Evolutionary conservation across 2,888 invertebrate species (phyloP), one percentile per base, ranked within the genome.

Genomic region (Drosophila quinaria): DNA sequence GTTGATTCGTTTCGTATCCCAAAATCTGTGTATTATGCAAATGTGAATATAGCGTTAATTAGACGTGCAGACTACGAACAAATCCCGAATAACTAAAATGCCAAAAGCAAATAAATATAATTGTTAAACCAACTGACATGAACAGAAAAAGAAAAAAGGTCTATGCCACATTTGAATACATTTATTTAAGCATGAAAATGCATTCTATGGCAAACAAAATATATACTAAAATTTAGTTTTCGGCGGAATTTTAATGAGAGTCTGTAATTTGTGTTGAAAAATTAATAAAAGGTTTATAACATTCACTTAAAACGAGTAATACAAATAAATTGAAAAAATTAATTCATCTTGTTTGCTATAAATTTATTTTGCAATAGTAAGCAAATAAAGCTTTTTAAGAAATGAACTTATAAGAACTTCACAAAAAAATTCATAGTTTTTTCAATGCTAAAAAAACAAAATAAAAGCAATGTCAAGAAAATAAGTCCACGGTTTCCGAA

Each of bases 21-120:
- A 33, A 47, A 47, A 54, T 58, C 31, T 56, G 47, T 52, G 44
- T 42, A 54, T 39, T 58, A 60, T 79, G 65, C 68, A 64, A 63
- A 78, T 78, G 63, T 15, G 51, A 64, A 66, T 56, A 63, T 44
- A 54, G 50, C 78, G 78, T 69, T 81, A 78, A 81, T 80, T 78
- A 81, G 66, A 67, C 69, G 54, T 58, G 66, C 65, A 54, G 31
- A 62, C 54, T 60, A 56, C 52, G 63, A 56, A 42, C 25, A 42
- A 54, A 58, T 49, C 37, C 41, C 46, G 31, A 35, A 37, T 33
- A 63, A 56, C 8, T 22, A 15, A 63, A 61, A 56, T 44, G n/a
- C 47, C 8, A 47, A 46, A 55, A 25, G 44, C 59, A 59, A 55
- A 63, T 33, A 59, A 58, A 42, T 49, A 62, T 35, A 66, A 35